Base-by-base conservation (phyloP, 2,888 invertebrate genomes). In the Unio pictorum region DNA sequence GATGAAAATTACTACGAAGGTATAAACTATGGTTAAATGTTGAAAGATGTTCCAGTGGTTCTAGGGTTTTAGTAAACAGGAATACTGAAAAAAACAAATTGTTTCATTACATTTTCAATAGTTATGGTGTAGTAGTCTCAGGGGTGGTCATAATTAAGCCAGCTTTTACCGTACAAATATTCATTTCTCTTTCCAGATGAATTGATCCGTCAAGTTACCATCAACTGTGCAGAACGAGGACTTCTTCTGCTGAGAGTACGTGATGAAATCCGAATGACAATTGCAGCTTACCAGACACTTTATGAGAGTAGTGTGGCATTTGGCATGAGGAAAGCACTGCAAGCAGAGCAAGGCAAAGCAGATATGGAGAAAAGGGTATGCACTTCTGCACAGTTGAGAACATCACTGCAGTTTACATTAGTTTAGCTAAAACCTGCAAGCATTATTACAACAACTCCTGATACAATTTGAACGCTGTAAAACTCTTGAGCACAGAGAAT, bases 251-350 rank as follows among this genome's bases (percentile, higher is more conserved):
- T 98, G 67, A 92, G 98, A 81, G 95, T 99, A 6, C 93, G 99
- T 30, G 98, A 99, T 89, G 99, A 99, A 91, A 95, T 98, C 71
- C 93, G 95, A 78, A 97, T 99, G 94, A 98, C 98, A 0, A 95
- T 99, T 91, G 95, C 97, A 84, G 97, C 98, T 0, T 99, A 97
- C 88, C 97, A 98, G 90, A 96, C 97, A 0, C 92, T 99, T 2
- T 98, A 98, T 87, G 98, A 98, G 90, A 98, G 98, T 90, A 97
- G 98, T 68, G 96, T 98, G 66, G 98, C 98, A 0, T 99, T 98
- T 89, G 98, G 98, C 45, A 96, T 99, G 94, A 93, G 98, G 75
- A 99, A 99, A 92, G 97, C 98, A n/a, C 91, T 99, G 69, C 95
- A 96, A 91, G 94, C 96, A 0, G 96, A 96, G 88, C 95, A 96